phyloP scores from a whole-genome alignment of 2,888 invertebrate species.

The Harpagoxenus sublaevis region DNA sequence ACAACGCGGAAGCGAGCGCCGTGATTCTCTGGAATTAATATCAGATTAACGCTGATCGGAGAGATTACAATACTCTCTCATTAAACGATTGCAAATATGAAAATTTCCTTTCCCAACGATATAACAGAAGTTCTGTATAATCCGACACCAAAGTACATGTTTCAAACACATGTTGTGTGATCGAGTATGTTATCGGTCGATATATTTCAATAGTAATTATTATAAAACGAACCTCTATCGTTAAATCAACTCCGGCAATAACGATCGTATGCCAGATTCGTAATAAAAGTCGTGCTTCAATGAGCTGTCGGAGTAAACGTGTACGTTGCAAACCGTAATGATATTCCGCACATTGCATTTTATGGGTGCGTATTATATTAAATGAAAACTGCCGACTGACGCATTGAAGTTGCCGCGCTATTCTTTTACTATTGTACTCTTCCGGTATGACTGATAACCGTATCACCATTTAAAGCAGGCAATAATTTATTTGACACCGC shows the following conservation, averaged over 20 bases:
- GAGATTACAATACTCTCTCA: constrained; percentile 4
- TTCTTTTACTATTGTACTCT: constrained; percentile 16
- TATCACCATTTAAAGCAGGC: not conserved
- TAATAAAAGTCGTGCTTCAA: constrained; percentile 60
- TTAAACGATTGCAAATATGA: constrained; percentile 25
- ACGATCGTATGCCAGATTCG: not conserved
- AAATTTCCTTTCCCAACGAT: constrained; percentile 8
- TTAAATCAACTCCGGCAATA: constrained; percentile 23
- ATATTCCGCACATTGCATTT: constrained; percentile 62
- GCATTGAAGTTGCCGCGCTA: not conserved
- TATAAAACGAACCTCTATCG: constrained; percentile 31
- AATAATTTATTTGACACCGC: constrained; percentile 25
- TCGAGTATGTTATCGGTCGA: not conserved
- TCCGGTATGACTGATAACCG: not conserved
- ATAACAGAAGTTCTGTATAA: not conserved
- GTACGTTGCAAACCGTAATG: constrained; percentile 55
- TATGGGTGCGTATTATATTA: constrained; percentile 34
- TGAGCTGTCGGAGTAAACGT: constrained; percentile 40
- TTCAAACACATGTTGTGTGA: not conserved
- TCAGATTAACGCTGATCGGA: constrained; percentile 32
- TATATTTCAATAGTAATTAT: constrained; percentile 30
- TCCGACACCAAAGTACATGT: not conserved
- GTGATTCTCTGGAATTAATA: constrained; percentile 31
- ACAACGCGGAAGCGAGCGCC: constrained; percentile 1
- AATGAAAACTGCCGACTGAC: constrained; percentile 37